Evolutionary conservation across 2,113 vertebrate species (phyloP), one percentile per base, ranked within the genome.

Genomic region (Mola mola): DNA sequence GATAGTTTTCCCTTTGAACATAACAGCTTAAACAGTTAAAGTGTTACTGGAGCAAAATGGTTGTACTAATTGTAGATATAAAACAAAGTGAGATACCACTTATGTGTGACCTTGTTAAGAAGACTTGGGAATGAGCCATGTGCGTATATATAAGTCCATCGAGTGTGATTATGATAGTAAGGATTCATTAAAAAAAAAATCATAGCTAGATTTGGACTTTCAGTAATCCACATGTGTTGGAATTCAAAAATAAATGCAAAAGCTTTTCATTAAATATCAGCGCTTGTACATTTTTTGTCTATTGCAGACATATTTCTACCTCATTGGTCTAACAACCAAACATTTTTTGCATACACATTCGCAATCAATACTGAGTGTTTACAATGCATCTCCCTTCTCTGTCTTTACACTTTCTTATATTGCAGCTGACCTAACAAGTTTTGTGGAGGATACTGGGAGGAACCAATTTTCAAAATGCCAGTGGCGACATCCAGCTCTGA

Each of bases 401-500:
- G 16, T 47, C n/a, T 66, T 26, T 44, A n/a, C 38, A 1, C 38
- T 55, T 43, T 79, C 36, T 82, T 64, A 77, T 34, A 55, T 76
- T 75, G 31, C 79, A 89, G 89, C 51, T 79, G 52, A 77, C 64
- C 48, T 22, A 59, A 64, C 70, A 72, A 71, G 61, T 61, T 79
- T 83, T 68, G 50, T 40, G 42, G 75, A 76, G 60, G 66, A 75
- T 51, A 69, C 66, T 24, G 56, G 50, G 75, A 81, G 65, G 50
- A 81, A 59, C 52, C 67, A 40, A 33, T 79, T 72, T 76, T 50
- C 46, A 87, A 75, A 87, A 95, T 95, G 94, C 94, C 94, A 0
- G 94, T 95, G 57, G 94, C 94, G 3, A 93, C 94, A 62, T 91
- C 94, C 72, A 93, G 92, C 90, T 95, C 94, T 1, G 94, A 95